Evolutionary conservation across 2,113 vertebrate species (phyloP), one percentile per base, ranked within the genome.

Genomic region (Eretmochelys imbricata): DNA sequence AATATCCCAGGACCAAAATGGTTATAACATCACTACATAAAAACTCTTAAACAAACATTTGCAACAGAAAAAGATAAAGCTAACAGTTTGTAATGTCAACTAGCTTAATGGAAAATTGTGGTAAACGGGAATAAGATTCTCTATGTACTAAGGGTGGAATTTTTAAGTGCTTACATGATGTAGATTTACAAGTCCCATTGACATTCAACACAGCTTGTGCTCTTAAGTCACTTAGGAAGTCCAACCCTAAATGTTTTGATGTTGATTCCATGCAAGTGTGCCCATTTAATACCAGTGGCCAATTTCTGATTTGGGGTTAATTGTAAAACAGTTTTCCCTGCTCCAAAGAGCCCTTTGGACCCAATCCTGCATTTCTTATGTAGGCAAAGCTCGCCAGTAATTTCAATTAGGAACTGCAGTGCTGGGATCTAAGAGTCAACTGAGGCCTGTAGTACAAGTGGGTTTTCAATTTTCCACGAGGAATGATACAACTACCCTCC

Each of bases 361-460:
- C 5, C 2, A 81, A 9, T 22, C 22, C 22, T 69, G n/a, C 4
- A 8, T 10, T 51, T 24, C 1, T 42, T 14, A 10, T 19, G 12
- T 29, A 53, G 35, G 6, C 5, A 13, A n/a, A 84, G 20, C 24
- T 75, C 57, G 38, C 31, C 50, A 72, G 14, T 57, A 72, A 20
- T 72, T 86, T n/a, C 69, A 25, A 8, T 38, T 4, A 38, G 3
- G 0, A 46, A 2, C 35, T 1, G 4, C 1, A 80, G 25, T 25
- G 3, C 50, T 5, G 38, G 0, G 0, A 5, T 22, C 72, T n/a
- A 8, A 19, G 0, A 49, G 25, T 1, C 2, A 1, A 38, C n/a
- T 72, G n/a, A 72, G 10, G 9, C 4, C n/a, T 17, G 38, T 0
- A 10, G 7, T 16, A 1, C 20, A 14, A 65, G 53, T 35, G 8